Evolutionary conservation across 1,140 invertebrate genomes (phyloP).

Genomic region (Procambarus clarkii): DNA sequence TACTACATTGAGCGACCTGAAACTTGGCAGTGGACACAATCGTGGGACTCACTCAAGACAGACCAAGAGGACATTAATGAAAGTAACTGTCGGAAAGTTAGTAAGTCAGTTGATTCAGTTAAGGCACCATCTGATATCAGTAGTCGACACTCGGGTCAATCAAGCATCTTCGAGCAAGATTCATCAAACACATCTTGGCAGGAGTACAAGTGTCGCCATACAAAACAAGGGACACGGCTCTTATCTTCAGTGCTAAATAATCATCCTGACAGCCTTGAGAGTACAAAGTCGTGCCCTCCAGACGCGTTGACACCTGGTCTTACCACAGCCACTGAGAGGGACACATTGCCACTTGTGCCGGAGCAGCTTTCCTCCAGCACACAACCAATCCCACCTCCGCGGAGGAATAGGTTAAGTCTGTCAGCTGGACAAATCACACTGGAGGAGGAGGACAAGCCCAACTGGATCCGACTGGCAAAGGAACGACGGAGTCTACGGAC

Average conservation of each 20-base stretch:
- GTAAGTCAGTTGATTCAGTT: constrained; percentile 45
- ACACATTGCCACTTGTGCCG: background rate
- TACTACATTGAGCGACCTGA: constrained; percentile 13
- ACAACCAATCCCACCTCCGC: constrained; percentile 51
- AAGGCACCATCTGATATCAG: background rate
- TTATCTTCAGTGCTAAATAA: background rate
- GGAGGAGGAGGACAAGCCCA: constrained; percentile 61
- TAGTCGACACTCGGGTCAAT: background rate
- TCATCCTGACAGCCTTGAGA: background rate
- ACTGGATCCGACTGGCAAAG: constrained; percentile 68
- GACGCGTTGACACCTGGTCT: background rate
- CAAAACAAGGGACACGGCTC: background rate
- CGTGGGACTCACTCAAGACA: constrained; percentile 38
- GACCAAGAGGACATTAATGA: background rate
- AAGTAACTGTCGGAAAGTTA: background rate
- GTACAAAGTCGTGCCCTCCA: background rate
- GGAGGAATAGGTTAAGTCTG: constrained; percentile 53
- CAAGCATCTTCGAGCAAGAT: background rate
- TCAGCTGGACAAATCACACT: constrained; percentile 65
- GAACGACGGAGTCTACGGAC: constrained; percentile 68
- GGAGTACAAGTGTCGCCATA: constrained; percentile 5
- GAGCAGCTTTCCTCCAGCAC: background rate
- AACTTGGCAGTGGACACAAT: constrained; percentile 48
- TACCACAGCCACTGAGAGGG: background rate
- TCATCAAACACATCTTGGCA: background rate